Evolutionary conservation across 2,797 vertebrate genomes (phyloP).

Genomic region (Ateles fusciceps): DNA sequence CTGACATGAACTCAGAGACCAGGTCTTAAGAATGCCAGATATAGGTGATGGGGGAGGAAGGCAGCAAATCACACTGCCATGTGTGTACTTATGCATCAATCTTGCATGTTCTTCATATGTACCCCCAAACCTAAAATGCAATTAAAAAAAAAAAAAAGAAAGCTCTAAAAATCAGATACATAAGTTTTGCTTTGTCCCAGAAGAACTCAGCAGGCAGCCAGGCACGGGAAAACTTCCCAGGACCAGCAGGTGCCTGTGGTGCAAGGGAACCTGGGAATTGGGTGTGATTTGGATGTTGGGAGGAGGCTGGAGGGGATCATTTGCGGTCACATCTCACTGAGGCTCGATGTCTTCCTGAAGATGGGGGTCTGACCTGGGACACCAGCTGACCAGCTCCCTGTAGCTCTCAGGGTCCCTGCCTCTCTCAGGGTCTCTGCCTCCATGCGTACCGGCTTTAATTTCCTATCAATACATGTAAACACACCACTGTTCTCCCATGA

Average conservation of each 20-base stretch:
- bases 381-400: background rate
- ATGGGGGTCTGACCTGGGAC: background rate
- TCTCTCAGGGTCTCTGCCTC: background rate
- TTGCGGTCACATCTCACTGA: fast-evolving
- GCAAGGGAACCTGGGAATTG: background rate
- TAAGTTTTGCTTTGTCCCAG: background rate
- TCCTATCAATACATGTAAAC: background rate
- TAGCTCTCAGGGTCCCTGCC: too few relatives aligned
- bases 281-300: background rate
- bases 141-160: background rate
- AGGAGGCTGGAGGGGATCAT: background rate
- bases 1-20: background rate
- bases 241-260: too few relatives aligned
- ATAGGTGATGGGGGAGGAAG: too few relatives aligned
- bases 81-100: too few relatives aligned
- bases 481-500: fast-evolving
- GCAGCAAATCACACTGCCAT: too few relatives aligned
- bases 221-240: too few relatives aligned
- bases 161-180: too few relatives aligned
- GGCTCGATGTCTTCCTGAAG: background rate
- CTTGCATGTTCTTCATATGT: too few relatives aligned
- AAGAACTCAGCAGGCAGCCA: fast-evolving
- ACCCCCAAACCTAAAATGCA: too few relatives aligned
- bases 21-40: background rate
- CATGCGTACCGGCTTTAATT: fast-evolving